A percentile compares a stretch with the other conserved stretches of the same genome.
Conservation (phyloP, 2,113 vertebrate genomes). For the Callithrix jacchus region DNA sequence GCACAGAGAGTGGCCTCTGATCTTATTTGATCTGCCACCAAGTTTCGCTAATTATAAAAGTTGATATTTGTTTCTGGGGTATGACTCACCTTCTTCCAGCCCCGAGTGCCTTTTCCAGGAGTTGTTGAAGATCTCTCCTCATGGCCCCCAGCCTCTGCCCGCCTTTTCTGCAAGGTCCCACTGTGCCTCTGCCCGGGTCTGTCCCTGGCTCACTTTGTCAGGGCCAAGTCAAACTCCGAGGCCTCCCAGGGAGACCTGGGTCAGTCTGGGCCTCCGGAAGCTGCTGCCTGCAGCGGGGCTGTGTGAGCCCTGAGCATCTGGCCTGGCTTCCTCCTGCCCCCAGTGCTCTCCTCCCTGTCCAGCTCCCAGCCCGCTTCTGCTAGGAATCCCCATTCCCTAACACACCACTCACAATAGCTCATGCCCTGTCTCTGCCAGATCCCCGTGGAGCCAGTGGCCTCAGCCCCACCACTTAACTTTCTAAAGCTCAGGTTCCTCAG, state of each 20-base stretch:
- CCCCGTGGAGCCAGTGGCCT: no score
- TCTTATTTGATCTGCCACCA: not conserved
- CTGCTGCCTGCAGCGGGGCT: no score
- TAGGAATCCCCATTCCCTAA: not conserved
- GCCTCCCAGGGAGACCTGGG: not conserved
- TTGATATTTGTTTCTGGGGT: not conserved
- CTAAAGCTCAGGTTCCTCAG: not conserved
- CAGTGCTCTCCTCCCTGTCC: not conserved
- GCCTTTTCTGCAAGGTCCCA: not conserved
- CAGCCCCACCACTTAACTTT: fast-evolving
- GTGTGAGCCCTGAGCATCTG: no score
- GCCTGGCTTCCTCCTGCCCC: not conserved
- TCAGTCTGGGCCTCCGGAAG: not conserved
- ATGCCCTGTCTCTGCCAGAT: not conserved
- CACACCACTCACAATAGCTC: not conserved
- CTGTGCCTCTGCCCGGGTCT: not conserved
- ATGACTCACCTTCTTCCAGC: not conserved
- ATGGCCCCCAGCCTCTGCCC: not conserved
- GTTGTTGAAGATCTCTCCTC: not conserved
- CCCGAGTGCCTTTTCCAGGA: not conserved
- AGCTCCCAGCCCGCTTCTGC: not conserved
- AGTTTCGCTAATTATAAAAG: no score
- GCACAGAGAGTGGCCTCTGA: no score
- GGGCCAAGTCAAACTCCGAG: not conserved
- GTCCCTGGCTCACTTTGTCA: not conserved